Conservation (phyloP, 2,888 invertebrate genomes). For the Cheiracanthium punctorium region DNA sequence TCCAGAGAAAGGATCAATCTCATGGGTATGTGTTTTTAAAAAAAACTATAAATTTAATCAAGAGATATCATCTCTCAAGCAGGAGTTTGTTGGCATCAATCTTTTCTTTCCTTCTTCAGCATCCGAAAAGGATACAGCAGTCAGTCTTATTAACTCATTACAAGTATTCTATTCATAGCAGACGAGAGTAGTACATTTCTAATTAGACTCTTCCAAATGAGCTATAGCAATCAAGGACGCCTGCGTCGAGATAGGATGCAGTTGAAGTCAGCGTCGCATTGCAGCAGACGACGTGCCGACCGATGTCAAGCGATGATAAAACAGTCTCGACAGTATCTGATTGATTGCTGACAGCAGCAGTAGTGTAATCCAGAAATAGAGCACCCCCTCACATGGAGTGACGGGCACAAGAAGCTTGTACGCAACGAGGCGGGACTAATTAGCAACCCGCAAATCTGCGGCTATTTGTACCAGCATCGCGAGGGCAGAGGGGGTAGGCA, state of each 20-base stretch:
- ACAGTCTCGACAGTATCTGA: conserved; percentile 53
- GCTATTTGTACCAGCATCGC: conserved; percentile 7
- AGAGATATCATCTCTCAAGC: no score
- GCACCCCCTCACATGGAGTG: background rate
- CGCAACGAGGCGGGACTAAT: conserved; percentile 65
- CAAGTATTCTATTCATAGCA: background rate
- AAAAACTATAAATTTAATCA: no score
- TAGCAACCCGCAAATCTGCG: conserved; percentile 25
- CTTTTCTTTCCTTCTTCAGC: no score
- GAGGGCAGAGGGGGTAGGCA: conserved; percentile 19
- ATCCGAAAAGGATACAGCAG: no score
- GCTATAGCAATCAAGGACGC: background rate
- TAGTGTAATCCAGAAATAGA: conserved; percentile 46
- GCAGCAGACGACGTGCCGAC: conserved; percentile 44
- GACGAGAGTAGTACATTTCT: background rate
- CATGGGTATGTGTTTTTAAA: no score
- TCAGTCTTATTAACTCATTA: conserved; percentile 3
- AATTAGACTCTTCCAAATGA: background rate
- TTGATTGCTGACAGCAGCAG: conserved; percentile 65
- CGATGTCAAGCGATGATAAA: conserved; percentile 57
- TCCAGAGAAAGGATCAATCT: no score
- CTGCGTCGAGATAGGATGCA: background rate
- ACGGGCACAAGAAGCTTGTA: conserved; percentile 6
- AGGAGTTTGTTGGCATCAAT: no score
- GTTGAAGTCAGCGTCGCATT: background rate